phyloP scores from a whole-genome alignment of 1,140 invertebrate species.

The Drosophila nikananu region DNA sequence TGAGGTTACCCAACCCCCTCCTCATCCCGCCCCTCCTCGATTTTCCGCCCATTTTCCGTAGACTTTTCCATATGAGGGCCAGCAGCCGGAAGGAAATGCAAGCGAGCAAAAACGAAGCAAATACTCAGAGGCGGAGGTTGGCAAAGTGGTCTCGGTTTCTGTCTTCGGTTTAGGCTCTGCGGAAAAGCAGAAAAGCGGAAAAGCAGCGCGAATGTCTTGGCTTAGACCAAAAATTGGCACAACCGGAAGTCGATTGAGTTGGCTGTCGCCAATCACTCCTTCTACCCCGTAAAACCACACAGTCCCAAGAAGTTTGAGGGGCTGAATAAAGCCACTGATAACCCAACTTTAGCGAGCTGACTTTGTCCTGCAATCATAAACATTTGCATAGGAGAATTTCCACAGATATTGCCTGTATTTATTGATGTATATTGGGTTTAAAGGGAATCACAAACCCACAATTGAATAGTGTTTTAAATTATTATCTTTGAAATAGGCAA shows the following conservation, averaged over 20 bases:
- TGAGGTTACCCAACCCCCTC: conserved; percentile 53
- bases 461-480: no score
- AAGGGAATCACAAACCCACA: not conserved
- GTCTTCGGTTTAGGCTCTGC: conserved; percentile 2
- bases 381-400: no score
- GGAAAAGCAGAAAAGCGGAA: conserved; percentile 8
- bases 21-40: not conserved
- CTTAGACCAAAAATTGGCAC: conserved; percentile 65
- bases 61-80: conserved; percentile 43
- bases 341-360: not conserved
- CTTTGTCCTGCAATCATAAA: not conserved
- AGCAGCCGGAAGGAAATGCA: conserved; percentile 78
- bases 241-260: conserved; percentile 69
- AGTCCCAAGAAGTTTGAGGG: not conserved
- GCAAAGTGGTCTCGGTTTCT: not conserved
- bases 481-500: not conserved
- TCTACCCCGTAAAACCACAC: not conserved
- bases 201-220: conserved; percentile 37
- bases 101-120: conserved; percentile 76
- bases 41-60: conserved; percentile 9
- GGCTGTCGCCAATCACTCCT: conserved; percentile 35
- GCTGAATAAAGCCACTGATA: conserved; percentile 3
- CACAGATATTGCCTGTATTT: no score
- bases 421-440: not conserved
- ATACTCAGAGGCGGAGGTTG: conserved; percentile 24